Evolutionary conservation across 2,888 invertebrate genomes (phyloP).

Genomic region (Dryadula phaetusa): DNA sequence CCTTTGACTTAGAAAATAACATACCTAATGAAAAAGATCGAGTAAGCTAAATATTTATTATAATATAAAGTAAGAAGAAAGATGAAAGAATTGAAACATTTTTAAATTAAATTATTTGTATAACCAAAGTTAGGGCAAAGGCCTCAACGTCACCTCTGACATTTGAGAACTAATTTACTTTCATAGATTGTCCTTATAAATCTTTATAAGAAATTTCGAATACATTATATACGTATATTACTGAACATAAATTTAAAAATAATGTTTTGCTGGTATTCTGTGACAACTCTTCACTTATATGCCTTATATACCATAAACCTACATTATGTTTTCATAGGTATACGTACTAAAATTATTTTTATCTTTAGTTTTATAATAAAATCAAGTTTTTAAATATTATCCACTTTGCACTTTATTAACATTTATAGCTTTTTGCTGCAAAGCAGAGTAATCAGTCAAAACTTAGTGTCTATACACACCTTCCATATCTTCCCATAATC

Average conservation of each 20-base stretch:
- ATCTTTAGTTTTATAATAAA: too few species aligned
- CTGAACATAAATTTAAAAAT: background rate
- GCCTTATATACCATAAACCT: too few species aligned
- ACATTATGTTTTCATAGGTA: too few species aligned
- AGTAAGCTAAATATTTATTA: background rate
- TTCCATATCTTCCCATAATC: too few species aligned
- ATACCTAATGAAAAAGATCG: background rate
- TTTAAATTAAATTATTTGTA: conserved; percentile 11
- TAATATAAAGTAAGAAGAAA: background rate
- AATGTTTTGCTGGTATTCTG: too few species aligned
- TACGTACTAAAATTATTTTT: too few species aligned
- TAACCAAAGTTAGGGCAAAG: background rate
- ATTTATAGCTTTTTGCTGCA: too few species aligned
- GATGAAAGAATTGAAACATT: conserved; percentile 4
- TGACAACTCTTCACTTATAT: too few species aligned
- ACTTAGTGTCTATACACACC: too few species aligned
- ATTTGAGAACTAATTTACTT: conserved; percentile 17
- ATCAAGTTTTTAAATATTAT: too few species aligned
- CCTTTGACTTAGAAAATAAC: background rate
- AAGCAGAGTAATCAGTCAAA: too few species aligned
- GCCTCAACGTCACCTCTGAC: conserved; percentile 15
- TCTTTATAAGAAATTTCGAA: background rate
- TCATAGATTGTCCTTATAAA: conserved; percentile 1
- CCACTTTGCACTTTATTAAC: too few species aligned
- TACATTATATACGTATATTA: background rate